Conservation (phyloP, 1,140 invertebrate genomes). For the Gyrodactylus salaris region DNA sequence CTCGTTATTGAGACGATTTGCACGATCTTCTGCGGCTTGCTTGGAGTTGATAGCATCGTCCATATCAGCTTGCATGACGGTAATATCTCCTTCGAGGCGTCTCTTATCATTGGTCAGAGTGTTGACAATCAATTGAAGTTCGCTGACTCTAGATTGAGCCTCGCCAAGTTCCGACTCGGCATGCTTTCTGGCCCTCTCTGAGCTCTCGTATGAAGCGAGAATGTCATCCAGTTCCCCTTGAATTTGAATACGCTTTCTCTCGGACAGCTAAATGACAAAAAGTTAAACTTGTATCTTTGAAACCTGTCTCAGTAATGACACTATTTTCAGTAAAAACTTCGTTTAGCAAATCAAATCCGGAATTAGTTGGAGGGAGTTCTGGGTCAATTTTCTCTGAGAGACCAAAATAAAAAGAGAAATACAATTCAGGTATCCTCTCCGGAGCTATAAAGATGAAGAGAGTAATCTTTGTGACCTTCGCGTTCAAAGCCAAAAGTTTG, state of each 20-base stretch:
- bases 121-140: not conserved
- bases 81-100: slow-evolving; percentile 1
- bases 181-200: not conserved
- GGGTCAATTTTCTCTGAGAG: too few species aligned
- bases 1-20: slow-evolving; percentile 6
- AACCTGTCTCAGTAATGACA: too few species aligned
- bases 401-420: too few species aligned
- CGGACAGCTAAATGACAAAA: not conserved
- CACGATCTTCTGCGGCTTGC: slow-evolving; percentile 3
- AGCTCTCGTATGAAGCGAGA: not conserved
- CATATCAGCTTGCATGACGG: slow-evolving; percentile 6
- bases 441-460: too few species aligned
- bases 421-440: too few species aligned
- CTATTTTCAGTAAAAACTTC: too few species aligned
- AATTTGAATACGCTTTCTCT: slow-evolving; percentile 4
- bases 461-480: too few species aligned
- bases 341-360: too few species aligned
- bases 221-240: slow-evolving; percentile 4
- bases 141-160: not conserved
- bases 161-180: not conserved
- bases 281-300: too few species aligned
- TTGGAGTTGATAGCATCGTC: slow-evolving; percentile 4
- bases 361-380: too few species aligned
- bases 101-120: slow-evolving; percentile 2
- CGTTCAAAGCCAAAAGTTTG: not conserved